Evolutionary conservation across 2,113 vertebrate genomes (phyloP).

Genomic region (Odontesthes bonariensis): DNA sequence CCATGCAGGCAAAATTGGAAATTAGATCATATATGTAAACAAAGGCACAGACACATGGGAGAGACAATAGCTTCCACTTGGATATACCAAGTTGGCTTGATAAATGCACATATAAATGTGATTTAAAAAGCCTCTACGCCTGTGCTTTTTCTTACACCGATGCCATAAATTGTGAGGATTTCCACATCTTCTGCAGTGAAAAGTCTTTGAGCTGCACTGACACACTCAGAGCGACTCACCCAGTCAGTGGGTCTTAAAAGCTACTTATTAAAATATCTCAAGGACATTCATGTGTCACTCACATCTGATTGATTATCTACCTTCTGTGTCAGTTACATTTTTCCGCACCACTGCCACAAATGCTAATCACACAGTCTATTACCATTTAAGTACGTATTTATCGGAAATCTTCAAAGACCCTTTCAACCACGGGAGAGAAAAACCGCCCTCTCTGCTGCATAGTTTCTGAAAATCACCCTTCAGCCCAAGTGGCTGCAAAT

Average conservation of each 20-base stretch:
- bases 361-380: constrained; percentile 6
- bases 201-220: constrained; percentile 11
- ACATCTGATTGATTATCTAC: neutral
- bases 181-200: constrained; percentile 7
- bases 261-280: constrained; percentile 18
- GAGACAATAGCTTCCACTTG: constrained; percentile 33
- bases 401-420: neutral
- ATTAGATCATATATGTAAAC: constrained; percentile 54
- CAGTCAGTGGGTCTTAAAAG: constrained; percentile 2
- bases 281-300: constrained; percentile 1
- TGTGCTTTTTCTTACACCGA: neutral
- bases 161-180: constrained; percentile 20
- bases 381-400: neutral
- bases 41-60: neutral
- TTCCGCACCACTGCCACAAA: neutral
- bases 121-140: constrained; percentile 22
- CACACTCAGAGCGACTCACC: neutral
- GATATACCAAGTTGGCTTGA: constrained; percentile 17
- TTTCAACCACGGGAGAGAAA: neutral
- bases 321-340: neutral
- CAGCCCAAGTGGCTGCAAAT: neutral
- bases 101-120: constrained; percentile 30
- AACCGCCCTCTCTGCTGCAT: neutral
- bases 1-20: constrained; percentile 19
- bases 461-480: neutral